Conservation (phyloP, 2,797 vertebrate genomes). For the Myotis myotis region DNA sequence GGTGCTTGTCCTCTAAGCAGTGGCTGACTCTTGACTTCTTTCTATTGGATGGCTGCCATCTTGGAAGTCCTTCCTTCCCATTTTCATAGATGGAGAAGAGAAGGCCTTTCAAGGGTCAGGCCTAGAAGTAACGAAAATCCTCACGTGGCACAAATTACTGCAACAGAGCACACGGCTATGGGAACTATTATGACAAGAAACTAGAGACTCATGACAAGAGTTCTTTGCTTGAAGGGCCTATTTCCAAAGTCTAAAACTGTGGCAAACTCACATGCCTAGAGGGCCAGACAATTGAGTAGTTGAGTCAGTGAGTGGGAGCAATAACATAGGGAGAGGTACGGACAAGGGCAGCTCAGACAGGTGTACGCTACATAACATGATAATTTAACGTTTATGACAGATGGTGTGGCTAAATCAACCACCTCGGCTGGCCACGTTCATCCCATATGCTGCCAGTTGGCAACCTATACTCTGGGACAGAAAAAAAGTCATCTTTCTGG, state of each 20-base stretch:
- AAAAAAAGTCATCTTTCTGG: constrained; percentile 23
- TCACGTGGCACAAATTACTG: background rate
- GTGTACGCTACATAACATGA: accelerated
- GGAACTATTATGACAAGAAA: background rate
- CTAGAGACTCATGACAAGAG: no score
- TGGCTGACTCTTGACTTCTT: background rate
- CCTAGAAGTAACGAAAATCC: background rate
- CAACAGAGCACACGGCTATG: background rate
- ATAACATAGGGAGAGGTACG: background rate
- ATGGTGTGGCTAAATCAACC: background rate
- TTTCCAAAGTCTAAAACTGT: background rate
- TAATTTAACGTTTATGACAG: background rate
- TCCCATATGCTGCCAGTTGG: background rate
- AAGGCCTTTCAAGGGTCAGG: background rate
- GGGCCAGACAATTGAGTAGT: background rate
- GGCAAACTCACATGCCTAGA: background rate
- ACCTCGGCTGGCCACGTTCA: background rate
- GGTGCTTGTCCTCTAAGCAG: background rate
- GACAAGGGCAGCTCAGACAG: background rate
- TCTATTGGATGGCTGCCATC: background rate
- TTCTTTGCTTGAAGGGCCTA: background rate
- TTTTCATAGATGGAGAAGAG: background rate
- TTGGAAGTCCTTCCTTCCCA: background rate
- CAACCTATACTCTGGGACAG: background rate
- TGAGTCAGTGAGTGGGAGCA: no score